Percentiles rank a stretch among this genome's conserved stretches.
These are phyloP conservation scores for Acanthiza pusilla DNA, from an alignment of 2,797 vertebrate genomes.

Conservation along the genomic window DNA sequence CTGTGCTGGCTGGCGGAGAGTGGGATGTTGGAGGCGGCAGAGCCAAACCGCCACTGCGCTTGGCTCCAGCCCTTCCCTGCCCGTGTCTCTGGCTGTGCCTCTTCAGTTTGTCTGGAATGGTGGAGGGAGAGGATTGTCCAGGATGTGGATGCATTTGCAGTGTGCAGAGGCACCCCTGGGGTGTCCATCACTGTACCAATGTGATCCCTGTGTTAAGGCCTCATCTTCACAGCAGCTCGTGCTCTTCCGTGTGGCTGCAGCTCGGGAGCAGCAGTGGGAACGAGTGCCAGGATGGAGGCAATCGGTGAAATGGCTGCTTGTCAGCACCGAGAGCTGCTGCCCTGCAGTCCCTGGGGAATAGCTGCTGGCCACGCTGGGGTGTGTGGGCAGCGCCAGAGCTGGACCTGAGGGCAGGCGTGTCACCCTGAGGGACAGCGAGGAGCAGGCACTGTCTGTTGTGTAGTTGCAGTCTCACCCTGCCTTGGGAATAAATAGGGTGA, in stretches of 20 bases:
- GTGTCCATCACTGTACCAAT: accelerated
- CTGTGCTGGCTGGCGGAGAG: neutral
- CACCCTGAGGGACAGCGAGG: neutral
- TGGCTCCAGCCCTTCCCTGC: neutral
- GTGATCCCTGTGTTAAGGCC: accelerated
- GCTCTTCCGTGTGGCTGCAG: neutral
- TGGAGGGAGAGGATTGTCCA: neutral
- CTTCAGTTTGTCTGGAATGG: neutral
- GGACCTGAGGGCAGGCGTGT: neutral
- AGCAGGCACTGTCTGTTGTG: accelerated
- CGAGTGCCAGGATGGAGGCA: neutral
- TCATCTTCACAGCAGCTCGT: neutral
- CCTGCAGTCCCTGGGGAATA: accelerated
- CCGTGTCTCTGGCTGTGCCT: accelerated
- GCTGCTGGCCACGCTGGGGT: neutral
- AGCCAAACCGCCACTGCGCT: neutral
- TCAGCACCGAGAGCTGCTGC: neutral
- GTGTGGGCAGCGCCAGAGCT: neutral
- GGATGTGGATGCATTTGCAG: accelerated
- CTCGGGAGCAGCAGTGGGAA: neutral
- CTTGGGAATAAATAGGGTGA: neutral
- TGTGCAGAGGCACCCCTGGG: neutral
- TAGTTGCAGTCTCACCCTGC: neutral
- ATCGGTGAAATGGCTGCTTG: neutral
- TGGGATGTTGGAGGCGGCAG: neutral